phyloP scores from a whole-genome alignment of 2,797 vertebrate species.

The Microchirus variegatus region DNA sequence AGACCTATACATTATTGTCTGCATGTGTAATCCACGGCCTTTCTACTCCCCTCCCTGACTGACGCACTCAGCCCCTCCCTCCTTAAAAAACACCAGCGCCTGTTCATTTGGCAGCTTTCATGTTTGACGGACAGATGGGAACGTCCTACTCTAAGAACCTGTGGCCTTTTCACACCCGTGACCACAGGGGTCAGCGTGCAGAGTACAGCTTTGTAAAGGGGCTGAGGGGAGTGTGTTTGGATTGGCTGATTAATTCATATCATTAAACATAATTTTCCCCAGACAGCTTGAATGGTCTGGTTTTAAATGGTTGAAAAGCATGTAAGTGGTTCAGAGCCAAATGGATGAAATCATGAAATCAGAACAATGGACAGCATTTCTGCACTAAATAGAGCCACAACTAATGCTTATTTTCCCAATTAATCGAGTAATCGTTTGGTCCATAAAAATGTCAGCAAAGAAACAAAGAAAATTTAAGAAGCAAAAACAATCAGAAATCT shows the following conservation, averaged over 20 bases:
- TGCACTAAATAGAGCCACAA: no score
- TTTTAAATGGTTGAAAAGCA: not conserved
- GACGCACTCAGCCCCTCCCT: conserved; percentile 70
- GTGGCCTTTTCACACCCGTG: conserved; percentile 69
- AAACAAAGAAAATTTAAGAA: no score
- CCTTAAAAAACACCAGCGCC: conserved; percentile 59
- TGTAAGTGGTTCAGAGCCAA: not conserved
- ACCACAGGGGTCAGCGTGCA: conserved; percentile 66
- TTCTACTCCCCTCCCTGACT: conserved; percentile 69
- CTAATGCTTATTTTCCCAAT: no score
- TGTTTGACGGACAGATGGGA: conserved; percentile 81
- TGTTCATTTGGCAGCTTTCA: conserved; percentile 73
- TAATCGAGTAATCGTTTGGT: no score
- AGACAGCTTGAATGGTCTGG: no score
- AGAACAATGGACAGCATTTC: conserved; percentile 10
- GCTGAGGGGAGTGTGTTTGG: conserved; percentile 33
- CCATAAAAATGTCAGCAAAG: no score
- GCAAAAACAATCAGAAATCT: no score
- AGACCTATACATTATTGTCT: conserved; percentile 77
- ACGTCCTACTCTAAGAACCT: conserved; percentile 73
- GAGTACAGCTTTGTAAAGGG: conserved; percentile 26
- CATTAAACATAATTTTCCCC: no score
- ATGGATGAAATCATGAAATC: conserved; percentile 18
- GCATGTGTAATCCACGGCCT: conserved; percentile 64
- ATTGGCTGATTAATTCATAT: conserved; percentile 32